Percentiles rank a stretch among this genome's conserved stretches.
Evolutionary conservation across 1,140 invertebrate genomes (phyloP).

Genomic region (Papilio aristodemus): DNA sequence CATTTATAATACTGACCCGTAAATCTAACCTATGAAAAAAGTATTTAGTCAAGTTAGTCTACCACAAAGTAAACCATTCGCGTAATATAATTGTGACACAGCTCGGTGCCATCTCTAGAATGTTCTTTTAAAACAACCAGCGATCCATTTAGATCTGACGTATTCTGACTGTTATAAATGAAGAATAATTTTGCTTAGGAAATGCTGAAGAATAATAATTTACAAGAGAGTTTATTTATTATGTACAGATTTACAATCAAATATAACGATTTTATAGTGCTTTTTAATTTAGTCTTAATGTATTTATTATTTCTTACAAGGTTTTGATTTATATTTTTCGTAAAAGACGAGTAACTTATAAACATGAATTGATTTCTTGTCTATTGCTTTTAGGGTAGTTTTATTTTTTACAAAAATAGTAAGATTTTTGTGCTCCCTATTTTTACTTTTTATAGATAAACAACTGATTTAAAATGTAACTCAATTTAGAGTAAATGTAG

Average conservation of each 20-base stretch:
- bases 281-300: too few species aligned
- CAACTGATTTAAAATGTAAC: slow-evolving; percentile 21
- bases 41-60: not conserved
- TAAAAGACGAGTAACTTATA: too few species aligned
- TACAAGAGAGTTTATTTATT: not conserved
- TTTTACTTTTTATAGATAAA: too few species aligned
- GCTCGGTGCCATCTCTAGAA: not conserved
- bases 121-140: slow-evolving; percentile 18
- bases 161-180: slow-evolving; percentile 19
- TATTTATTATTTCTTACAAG: too few species aligned
- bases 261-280: too few species aligned
- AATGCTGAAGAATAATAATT: slow-evolving; percentile 10
- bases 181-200: slow-evolving; percentile 6
- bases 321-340: too few species aligned
- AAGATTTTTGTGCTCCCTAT: too few species aligned
- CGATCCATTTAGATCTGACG: slow-evolving; percentile 6
- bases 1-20: too few species aligned
- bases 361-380: too few species aligned
- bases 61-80: not conserved
- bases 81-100: not conserved
- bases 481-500: slow-evolving; percentile 34
- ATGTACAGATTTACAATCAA: not conserved
- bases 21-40: not conserved
- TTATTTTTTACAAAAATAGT: too few species aligned
- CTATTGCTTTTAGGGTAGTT: too few species aligned